phyloP scores from a whole-genome alignment of 2,888 invertebrate species.

The Augochlorella aurata region DNA sequence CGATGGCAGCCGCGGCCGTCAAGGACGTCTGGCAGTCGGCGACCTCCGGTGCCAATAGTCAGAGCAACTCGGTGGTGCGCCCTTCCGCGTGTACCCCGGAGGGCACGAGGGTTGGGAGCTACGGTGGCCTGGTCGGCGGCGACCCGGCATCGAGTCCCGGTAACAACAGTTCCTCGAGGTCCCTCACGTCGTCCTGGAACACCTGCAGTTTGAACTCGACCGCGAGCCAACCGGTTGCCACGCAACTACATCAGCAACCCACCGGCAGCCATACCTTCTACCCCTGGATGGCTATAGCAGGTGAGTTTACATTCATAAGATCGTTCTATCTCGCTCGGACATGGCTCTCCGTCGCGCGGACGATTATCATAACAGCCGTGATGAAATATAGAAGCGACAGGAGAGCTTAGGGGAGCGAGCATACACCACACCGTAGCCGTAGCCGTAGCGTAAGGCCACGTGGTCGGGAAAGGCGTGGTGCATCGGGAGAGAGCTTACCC shows the following conservation, averaged over 20 bases:
- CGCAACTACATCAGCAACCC: constrained; percentile 93
- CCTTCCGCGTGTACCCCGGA: constrained; percentile 96
- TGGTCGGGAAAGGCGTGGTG: constrained; percentile 65
- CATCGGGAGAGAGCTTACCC: constrained; percentile 52
- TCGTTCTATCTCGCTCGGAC: constrained; percentile 31
- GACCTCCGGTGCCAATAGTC: constrained; percentile 87
- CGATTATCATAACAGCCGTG: constrained; percentile 77
- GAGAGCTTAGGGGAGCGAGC: constrained; percentile 59
- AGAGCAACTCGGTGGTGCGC: constrained; percentile 85
- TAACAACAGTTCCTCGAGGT: constrained; percentile 84
- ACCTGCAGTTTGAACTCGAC: constrained; percentile 93
- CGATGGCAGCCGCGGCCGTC: constrained; percentile 86
- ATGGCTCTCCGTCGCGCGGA: constrained; percentile 42
- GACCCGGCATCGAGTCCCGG: constrained; percentile 90
- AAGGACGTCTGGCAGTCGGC: constrained; percentile 88
- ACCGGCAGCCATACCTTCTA: constrained; percentile 96
- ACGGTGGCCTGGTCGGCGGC: constrained; percentile 89
- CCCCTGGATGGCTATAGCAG: constrained; percentile 99
- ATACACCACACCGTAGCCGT: background rate
- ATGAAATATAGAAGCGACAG: constrained; percentile 73
- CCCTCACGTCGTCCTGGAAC: constrained; percentile 91
- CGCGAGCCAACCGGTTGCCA: constrained; percentile 89
- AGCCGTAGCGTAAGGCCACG: constrained; percentile 58
- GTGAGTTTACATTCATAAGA: constrained; percentile 85
- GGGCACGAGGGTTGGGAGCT: constrained; percentile 89